A percentile compares a stretch with the other conserved stretches of the same genome.
phyloP scores from a whole-genome alignment of 2,113 vertebrate species.

The Scophthalmus maximus region DNA sequence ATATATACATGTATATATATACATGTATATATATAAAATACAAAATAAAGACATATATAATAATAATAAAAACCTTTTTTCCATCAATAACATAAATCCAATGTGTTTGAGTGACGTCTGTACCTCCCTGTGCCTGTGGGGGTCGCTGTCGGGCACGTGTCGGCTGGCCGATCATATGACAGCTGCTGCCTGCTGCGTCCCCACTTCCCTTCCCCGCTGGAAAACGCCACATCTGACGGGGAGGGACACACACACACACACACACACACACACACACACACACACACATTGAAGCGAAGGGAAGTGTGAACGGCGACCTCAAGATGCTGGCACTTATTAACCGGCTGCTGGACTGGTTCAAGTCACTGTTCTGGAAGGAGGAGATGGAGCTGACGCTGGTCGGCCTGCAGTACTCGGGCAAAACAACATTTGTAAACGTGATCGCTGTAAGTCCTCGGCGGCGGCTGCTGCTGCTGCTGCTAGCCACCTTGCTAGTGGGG shows the following conservation, averaged over 20 bases:
- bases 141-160: conserved; percentile 38
- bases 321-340: conserved; percentile 88
- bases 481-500: conserved; percentile 66
- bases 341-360: conserved; percentile 90
- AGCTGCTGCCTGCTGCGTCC: conserved; percentile 28
- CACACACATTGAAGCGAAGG: neutral
- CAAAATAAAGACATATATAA: too few relatives aligned
- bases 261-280: conserved; percentile 34
- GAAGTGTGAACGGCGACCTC: conserved; percentile 46
- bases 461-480: too few relatives aligned
- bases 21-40: too few relatives aligned
- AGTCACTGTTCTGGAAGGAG: conserved; percentile 90
- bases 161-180: conserved; percentile 69
- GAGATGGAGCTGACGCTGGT: conserved; percentile 93
- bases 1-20: too few relatives aligned
- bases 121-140: neutral
- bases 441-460: conserved; percentile 86
- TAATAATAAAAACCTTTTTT: too few relatives aligned
- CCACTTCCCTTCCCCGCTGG: conserved; percentile 65
- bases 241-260: conserved; percentile 46
- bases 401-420: conserved; percentile 91
- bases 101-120: neutral
- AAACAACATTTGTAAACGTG: conserved; percentile 93
- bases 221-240: conserved; percentile 75
- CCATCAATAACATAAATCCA: too few relatives aligned